Evolutionary conservation across 2,797 vertebrate species (phyloP), one percentile per base, ranked within the genome.

Genomic region (Leptodactylus fallax): DNA sequence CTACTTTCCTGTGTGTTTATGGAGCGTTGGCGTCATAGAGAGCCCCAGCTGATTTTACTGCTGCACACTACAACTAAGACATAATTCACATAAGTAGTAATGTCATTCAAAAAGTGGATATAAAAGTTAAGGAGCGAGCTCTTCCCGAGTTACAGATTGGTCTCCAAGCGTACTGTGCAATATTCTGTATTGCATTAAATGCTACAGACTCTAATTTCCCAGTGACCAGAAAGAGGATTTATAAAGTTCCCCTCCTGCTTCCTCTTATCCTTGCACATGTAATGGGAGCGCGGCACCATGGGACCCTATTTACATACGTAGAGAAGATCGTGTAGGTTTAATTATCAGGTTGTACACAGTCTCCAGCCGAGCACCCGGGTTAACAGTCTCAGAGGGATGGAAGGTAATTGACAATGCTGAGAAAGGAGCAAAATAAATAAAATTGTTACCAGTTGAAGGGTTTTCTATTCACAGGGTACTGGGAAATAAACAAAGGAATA

Each of bases 321-420:
- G 72, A 71, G 53, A 27, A 80, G 13, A 36, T 72, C 51, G 53
- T 23, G 23, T n/a, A 16, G 77, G 17, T 36, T 47, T 71, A 6
- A 47, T 86, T 69, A 45, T 80, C 61, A 21, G 61, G n/a, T 80
- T 58, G 85, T 45, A 23, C 27, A 56, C 17, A 80, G 72, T 56
- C 77, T 80, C 63, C 85, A 53, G 51, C 63, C 21, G 63, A 55
- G 85, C 77, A 14, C 51, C 49, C 9, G 27, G 85, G 85, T 79
- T 79, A 80, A 47, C 71, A 69, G 47, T 76, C 72, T 76, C 47
- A 12, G 72, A 76, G 71, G 74, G 74, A 77, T 49, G 10, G 21
- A 77, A 77, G 49, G 7, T 77, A 77, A 77, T n/a, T 53, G 49
- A 21, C 49, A 77, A 19, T 13, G n/a, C 14, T 77, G 49, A 21